A percentile compares a stretch with the other conserved stretches of the same genome.
These are phyloP conservation scores for Lithobates sylvaticus DNA, from an alignment of 2,797 vertebrate species.

Conservation along the genomic window DNA sequence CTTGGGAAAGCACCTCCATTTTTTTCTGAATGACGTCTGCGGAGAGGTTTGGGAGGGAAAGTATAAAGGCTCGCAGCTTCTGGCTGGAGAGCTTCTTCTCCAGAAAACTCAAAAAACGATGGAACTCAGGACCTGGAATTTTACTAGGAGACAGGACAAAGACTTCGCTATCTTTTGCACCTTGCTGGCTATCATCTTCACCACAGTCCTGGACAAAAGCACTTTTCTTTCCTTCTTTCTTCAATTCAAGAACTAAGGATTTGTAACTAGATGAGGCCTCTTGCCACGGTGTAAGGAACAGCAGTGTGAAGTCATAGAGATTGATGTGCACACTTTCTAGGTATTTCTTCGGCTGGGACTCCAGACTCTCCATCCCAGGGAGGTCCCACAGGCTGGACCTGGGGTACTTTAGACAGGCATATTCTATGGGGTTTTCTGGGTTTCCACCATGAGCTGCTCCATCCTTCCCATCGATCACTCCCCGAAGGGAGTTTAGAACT, in stretches of 20 bases:
- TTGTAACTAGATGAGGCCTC: slow-evolving; percentile 74
- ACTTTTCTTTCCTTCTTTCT: slow-evolving; percentile 73
- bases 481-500: slow-evolving; percentile 70
- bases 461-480: slow-evolving; percentile 66
- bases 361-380: slow-evolving; percentile 74
- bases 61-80: slow-evolving; percentile 71
- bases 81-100: slow-evolving; percentile 74
- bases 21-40: slow-evolving; percentile 71
- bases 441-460: slow-evolving; percentile 68
- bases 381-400: slow-evolving; percentile 80
- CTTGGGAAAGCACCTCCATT: slow-evolving; percentile 66
- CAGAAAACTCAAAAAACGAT: slow-evolving; percentile 71
- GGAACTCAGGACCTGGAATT: slow-evolving; percentile 71
- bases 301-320: slow-evolving; percentile 79
- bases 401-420: slow-evolving; percentile 72
- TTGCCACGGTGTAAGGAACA: slow-evolving; percentile 62
- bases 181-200: slow-evolving; percentile 65
- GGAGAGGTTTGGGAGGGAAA: slow-evolving; percentile 69
- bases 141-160: slow-evolving; percentile 75
- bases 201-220: slow-evolving; percentile 80
- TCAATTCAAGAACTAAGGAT: slow-evolving; percentile 73
- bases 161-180: slow-evolving; percentile 65
- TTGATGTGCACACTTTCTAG: slow-evolving; percentile 72
- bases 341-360: slow-evolving; percentile 74
- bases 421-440: slow-evolving; percentile 68